Percentiles rank a stretch among this genome's conserved stretches.
phyloP scores from a whole-genome alignment of 2,113 vertebrate genomes.

The Gorilla gorilla region DNA sequence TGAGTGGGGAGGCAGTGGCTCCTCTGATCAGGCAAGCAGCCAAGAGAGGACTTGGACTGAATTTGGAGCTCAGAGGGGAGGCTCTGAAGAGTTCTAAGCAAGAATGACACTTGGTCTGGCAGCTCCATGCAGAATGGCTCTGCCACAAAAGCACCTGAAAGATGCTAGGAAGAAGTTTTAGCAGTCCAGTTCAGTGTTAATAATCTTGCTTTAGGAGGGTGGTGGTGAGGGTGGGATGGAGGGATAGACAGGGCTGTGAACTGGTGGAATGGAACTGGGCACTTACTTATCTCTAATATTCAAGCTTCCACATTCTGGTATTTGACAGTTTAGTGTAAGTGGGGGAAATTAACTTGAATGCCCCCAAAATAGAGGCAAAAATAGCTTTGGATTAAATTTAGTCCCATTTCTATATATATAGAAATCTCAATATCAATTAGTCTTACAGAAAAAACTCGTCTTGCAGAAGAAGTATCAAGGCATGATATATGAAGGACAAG shows the following conservation, averaged over 20 bases:
- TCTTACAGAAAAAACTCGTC: neutral
- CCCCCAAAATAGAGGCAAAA: neutral
- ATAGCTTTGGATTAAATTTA: constrained; percentile 27
- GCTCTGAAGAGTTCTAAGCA: neutral
- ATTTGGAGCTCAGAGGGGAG: neutral
- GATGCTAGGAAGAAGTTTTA: neutral
- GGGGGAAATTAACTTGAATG: constrained; percentile 3
- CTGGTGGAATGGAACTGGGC: neutral
- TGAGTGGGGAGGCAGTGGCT: neutral
- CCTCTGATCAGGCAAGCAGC: neutral
- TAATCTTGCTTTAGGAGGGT: neutral
- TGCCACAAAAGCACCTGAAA: neutral
- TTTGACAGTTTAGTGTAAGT: neutral
- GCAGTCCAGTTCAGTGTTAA: neutral
- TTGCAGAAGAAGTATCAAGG: constrained; percentile 11
- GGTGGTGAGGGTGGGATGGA: neutral
- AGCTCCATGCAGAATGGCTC: neutral
- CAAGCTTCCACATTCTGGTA: neutral
- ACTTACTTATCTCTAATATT: neutral
- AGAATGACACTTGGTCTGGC: neutral
- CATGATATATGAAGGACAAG: neutral
- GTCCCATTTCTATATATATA: neutral
- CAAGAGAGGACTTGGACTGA: neutral
- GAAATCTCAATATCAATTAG: constrained; percentile 7
- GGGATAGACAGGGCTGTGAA: neutral